phyloP scores from a whole-genome alignment of 2,113 vertebrate species.

The Sceloporus tristichus region DNA sequence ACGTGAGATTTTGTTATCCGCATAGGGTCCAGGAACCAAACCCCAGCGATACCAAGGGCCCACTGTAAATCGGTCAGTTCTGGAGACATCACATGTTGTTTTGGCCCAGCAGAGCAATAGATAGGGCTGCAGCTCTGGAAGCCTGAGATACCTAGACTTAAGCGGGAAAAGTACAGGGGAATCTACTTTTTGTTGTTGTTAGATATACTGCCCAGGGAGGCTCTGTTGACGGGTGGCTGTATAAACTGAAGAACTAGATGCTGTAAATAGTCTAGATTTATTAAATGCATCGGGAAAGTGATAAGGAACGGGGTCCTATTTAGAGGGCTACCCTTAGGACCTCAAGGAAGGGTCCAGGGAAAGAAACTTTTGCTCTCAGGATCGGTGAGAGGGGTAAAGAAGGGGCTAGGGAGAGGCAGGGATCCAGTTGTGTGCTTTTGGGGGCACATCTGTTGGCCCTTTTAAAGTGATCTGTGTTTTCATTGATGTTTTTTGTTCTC shows the following conservation, averaged over 20 bases:
- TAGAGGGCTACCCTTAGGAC: background rate
- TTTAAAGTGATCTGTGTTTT: too few species aligned
- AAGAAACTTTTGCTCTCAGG: too few species aligned
- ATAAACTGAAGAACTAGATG: background rate
- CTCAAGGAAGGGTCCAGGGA: too few species aligned
- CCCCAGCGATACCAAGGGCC: too few species aligned
- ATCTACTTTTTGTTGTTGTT: background rate
- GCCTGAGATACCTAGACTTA: background rate
- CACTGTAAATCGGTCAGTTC: background rate
- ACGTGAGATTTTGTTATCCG: too few species aligned
- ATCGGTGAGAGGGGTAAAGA: too few species aligned
- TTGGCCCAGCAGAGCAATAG: background rate
- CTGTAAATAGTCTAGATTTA: background rate
- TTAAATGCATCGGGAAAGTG: background rate
- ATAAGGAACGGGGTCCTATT: background rate
- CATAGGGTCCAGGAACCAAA: too few species aligned
- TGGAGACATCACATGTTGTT: background rate
- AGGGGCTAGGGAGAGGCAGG: too few species aligned
- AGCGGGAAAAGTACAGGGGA: background rate
- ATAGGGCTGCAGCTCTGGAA: background rate
- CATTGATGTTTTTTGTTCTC: too few species aligned
- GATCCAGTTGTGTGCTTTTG: too few species aligned
- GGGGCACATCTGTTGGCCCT: too few species aligned
- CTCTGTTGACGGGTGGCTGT: background rate
- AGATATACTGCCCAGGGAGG: background rate